A percentile compares a stretch with the other conserved stretches of the same genome.
Evolutionary conservation across 2,888 invertebrate genomes (phyloP).

Genomic region (Pandemis heparana): DNA sequence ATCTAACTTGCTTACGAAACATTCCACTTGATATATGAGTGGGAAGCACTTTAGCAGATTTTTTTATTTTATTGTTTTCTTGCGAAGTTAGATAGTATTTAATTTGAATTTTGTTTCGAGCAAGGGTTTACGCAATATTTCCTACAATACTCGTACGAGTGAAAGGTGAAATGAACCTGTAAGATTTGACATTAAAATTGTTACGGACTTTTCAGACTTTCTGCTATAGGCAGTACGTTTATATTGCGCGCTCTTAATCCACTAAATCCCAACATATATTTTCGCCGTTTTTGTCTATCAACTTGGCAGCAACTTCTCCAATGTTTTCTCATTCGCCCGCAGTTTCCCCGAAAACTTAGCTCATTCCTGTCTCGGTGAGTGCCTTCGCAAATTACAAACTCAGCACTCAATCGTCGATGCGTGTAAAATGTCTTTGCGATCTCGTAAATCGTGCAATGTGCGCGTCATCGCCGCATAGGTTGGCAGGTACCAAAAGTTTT

Average conservation of each 20-base stretch:
- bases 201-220: neutral
- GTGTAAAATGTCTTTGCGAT: slow-evolving; percentile 79
- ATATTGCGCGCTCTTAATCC: slow-evolving; percentile 51
- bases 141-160: neutral
- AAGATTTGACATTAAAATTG: neutral
- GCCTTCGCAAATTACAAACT: slow-evolving; percentile 75
- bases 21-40: slow-evolving; percentile 31
- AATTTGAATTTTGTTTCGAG: slow-evolving; percentile 3
- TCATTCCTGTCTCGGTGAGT: slow-evolving; percentile 76
- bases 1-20: slow-evolving; percentile 47
- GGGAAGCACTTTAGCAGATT: slow-evolving; percentile 15
- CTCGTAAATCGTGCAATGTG: slow-evolving; percentile 68
- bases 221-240: slow-evolving; percentile 26
- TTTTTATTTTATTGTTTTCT: slow-evolving; percentile 12
- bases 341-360: slow-evolving; percentile 76
- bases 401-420: slow-evolving; percentile 77
- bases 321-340: slow-evolving; percentile 80
- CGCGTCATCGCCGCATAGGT: slow-evolving; percentile 56
- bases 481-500: slow-evolving; percentile 53
- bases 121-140: neutral
- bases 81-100: neutral
- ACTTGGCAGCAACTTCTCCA: slow-evolving; percentile 74
- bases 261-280: slow-evolving; percentile 70
- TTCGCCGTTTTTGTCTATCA: slow-evolving; percentile 76
- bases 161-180: neutral